Conservation (phyloP, 2,113 vertebrate species). For the Acrocephalus arundinaceus region DNA sequence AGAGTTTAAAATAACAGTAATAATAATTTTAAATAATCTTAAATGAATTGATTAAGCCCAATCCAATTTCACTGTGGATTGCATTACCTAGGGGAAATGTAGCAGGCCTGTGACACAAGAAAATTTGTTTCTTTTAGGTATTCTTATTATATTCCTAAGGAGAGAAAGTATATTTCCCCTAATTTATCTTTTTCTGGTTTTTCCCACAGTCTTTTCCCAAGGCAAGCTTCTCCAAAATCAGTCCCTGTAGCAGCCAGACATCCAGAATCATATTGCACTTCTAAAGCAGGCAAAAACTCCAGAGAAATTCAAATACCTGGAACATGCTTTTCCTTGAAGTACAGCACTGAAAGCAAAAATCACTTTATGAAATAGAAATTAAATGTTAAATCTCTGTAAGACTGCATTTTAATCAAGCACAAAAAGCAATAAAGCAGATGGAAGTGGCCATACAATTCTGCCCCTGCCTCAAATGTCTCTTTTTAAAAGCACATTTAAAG, state of each 20-base stretch:
- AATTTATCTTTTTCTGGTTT: neutral
- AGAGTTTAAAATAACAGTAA: neutral
- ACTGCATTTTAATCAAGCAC: neutral
- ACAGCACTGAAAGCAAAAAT: neutral
- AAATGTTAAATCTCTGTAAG: neutral
- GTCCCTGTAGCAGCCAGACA: neutral
- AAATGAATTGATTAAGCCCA: neutral
- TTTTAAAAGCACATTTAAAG: neutral
- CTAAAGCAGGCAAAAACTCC: neutral
- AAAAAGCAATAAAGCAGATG: neutral
- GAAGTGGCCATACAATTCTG: neutral
- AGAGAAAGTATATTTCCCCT: neutral
- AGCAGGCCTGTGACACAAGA: neutral
- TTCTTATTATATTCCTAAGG: neutral
- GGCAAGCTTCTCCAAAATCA: neutral
- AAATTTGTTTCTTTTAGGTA: neutral
- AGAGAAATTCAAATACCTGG: neutral
- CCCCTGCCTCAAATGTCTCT: neutral
- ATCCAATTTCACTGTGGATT: neutral
- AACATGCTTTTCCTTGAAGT: neutral
- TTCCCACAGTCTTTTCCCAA: neutral
- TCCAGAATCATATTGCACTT: neutral
- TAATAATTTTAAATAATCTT: neutral
- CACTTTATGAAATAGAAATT: neutral
- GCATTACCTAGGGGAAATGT: neutral